phyloP scores from a whole-genome alignment of 2,113 vertebrate genomes.

The Procavia capensis region DNA sequence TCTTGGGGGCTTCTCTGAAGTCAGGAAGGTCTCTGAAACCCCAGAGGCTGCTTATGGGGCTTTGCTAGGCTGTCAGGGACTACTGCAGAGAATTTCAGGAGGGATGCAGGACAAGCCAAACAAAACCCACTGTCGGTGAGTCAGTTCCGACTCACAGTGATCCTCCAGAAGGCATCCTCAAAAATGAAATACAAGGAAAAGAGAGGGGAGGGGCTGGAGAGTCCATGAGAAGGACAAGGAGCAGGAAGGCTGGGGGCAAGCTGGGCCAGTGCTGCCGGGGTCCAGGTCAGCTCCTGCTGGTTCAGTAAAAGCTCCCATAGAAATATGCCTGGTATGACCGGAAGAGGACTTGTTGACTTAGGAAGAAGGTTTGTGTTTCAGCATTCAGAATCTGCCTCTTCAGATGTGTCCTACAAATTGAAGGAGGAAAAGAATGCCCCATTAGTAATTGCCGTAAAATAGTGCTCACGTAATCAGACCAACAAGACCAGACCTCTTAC shows the following conservation, averaged over 20 bases:
- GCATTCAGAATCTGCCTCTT: not conserved
- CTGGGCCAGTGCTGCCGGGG: accelerated
- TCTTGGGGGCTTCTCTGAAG: not conserved
- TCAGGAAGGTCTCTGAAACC: not conserved
- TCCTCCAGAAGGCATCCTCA: not conserved
- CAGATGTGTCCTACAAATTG: not conserved
- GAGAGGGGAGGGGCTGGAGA: not conserved
- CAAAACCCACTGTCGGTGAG: too few relatives aligned
- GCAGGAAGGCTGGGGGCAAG: too few relatives aligned
- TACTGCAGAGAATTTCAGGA: accelerated
- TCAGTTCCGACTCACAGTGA: too few relatives aligned
- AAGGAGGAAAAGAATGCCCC: not conserved
- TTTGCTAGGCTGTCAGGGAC: not conserved
- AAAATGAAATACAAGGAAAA: not conserved
- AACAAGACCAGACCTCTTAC: not conserved
- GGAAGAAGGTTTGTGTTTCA: not conserved
- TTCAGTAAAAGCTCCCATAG: not conserved
- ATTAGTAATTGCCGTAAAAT: slow-evolving; percentile 1
- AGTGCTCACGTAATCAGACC: not conserved
- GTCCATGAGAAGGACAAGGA: not conserved
- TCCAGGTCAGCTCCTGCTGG: not conserved
- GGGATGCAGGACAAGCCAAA: not conserved
- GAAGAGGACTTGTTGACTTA: not conserved
- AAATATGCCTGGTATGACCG: not conserved
- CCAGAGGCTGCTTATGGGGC: not conserved